Percentiles rank a stretch among this genome's conserved stretches.
Conservation (phyloP, 2,113 vertebrate species). For the Cyanistes caeruleus region DNA sequence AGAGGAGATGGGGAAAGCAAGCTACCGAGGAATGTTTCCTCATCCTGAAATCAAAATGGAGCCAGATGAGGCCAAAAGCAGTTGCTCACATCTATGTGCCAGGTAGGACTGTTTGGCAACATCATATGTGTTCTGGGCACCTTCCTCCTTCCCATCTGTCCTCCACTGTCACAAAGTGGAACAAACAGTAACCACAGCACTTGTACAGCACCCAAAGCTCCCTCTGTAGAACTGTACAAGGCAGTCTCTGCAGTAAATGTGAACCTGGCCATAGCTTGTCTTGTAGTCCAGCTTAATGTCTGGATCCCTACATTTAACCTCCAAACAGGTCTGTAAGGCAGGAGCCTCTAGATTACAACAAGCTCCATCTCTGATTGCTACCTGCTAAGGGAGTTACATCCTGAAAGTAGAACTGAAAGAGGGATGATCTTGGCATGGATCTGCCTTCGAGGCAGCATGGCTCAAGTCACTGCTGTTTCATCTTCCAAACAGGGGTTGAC, state of each 20-base stretch:
- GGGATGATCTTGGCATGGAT: neutral
- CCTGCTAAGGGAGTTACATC: neutral
- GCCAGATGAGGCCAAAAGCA: neutral
- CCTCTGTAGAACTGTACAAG: neutral
- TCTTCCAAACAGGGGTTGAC: neutral
- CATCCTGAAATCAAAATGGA: neutral
- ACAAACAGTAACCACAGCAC: neutral
- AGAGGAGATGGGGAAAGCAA: neutral
- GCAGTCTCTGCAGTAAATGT: neutral
- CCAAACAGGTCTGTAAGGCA: neutral
- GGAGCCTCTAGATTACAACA: neutral
- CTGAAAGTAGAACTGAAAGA: neutral
- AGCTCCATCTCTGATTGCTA: neutral
- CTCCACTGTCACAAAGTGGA: neutral
- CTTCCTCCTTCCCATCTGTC: neutral
- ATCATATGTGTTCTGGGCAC: neutral
- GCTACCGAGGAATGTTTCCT: neutral
- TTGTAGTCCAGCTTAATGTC: neutral
- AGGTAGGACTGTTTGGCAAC: neutral
- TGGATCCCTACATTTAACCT: neutral
- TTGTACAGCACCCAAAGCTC: neutral
- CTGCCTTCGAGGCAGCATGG: neutral
- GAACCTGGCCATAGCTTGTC: neutral
- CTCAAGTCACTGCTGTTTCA: neutral
- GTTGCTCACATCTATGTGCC: neutral